These are phyloP conservation scores for Achatina immaculata DNA, from an alignment of 1,140 invertebrate species.

Conservation along the genomic window DNA sequence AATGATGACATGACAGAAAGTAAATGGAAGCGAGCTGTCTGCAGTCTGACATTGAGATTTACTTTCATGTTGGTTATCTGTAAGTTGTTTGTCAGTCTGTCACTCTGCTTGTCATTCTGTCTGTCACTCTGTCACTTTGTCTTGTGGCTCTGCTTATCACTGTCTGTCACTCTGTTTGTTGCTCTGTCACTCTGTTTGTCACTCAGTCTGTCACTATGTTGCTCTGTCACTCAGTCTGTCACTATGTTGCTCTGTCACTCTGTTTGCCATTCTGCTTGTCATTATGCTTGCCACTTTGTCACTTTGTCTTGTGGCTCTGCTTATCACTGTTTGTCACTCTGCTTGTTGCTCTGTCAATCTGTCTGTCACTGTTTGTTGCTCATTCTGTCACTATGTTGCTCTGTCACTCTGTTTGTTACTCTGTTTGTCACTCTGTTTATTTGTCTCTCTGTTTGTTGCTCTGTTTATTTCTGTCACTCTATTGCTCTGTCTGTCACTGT, in stretches of 20 bases:
- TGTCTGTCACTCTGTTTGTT: background rate
- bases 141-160: too few species aligned
- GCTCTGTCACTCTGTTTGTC: background rate
- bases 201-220: background rate
- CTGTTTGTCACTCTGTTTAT: background rate
- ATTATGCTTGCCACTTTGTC: background rate
- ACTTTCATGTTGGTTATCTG: constrained; percentile 7
- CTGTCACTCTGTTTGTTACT: background rate
- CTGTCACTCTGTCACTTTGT: background rate
- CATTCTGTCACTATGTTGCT: background rate
- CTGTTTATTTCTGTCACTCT: background rate
- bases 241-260: background rate
- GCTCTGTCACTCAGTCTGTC: background rate
- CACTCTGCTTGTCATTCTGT: background rate
- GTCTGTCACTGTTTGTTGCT: background rate
- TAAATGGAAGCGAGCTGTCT: background rate
- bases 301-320: background rate
- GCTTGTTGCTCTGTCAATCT: background rate
- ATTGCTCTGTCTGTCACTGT: background rate
- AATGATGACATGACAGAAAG: constrained; percentile 22
- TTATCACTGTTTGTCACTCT: background rate
- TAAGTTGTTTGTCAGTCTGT: background rate
- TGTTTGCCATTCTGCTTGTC: background rate
- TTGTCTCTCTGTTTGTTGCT: background rate
- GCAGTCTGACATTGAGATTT: background rate